Conservation (phyloP, 64 coral and sea anemone species). For the Actinia tenebrosa region DNA sequence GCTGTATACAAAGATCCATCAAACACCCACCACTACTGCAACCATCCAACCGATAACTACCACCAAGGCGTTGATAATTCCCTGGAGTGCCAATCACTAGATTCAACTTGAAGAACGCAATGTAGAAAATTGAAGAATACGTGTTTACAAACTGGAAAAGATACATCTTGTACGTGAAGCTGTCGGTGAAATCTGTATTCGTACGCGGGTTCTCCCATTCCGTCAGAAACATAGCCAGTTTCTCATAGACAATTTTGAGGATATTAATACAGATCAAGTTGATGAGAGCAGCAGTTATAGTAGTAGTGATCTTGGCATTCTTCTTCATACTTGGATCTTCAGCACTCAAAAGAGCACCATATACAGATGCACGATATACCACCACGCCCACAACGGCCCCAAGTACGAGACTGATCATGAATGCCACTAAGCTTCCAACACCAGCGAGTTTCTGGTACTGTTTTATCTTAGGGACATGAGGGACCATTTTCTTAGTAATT, state of each 20-base stretch:
- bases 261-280: conserved; percentile 91
- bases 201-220: conserved; percentile 98
- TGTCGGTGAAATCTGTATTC: conserved; percentile 79
- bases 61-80: conserved; percentile 72
- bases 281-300: conserved; percentile 80
- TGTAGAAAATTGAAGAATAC: conserved; percentile 93
- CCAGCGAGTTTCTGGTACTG: conserved; percentile 66
- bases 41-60: conserved; percentile 47
- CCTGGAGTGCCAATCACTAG: conserved; percentile 82
- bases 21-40: conserved; percentile 72
- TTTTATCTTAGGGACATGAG: conserved; percentile 63
- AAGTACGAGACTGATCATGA: conserved; percentile 88
- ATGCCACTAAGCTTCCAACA: conserved; percentile 58
- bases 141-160: conserved; percentile 99
- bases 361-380: conserved; percentile 73
- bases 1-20: conserved; percentile 81
- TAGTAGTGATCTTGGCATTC: conserved; percentile 85
- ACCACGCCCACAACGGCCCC: conserved; percentile 80
- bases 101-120: conserved; percentile 85
- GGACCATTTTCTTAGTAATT: conserved; percentile 76
- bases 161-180: conserved; percentile 99
- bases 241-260: conserved; percentile 77
- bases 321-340: background rate
- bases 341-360: conserved; percentile 46
- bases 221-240: conserved; percentile 69